Percentiles rank a stretch among this genome's conserved stretches.
Evolutionary conservation across 2,888 invertebrate species (phyloP).

Genomic region (Actias luna): DNA sequence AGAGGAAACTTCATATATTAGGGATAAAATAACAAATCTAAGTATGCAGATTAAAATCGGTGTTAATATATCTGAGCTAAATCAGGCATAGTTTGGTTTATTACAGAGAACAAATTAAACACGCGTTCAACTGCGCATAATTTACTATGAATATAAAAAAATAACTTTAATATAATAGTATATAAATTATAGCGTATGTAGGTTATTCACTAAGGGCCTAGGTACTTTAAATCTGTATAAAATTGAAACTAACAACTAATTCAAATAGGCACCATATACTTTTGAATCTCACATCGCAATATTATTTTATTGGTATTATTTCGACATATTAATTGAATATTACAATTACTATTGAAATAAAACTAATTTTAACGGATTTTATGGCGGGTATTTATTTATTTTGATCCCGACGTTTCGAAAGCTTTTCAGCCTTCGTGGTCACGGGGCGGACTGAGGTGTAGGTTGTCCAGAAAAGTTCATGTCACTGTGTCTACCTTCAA

Average conservation of each 20-base stretch:
- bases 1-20: background rate
- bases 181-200: background rate
- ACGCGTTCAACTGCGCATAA: background rate
- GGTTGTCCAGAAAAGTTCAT: too few species aligned
- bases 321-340: background rate
- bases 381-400: too few species aligned
- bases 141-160: background rate
- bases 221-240: background rate
- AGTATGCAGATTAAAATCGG: background rate
- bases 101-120: background rate
- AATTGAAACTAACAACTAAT: background rate
- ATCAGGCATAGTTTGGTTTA: background rate
- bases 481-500: too few species aligned
- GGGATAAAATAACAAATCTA: too few species aligned
- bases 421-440: too few species aligned
- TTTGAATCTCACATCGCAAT: conserved; percentile 13
- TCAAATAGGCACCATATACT: background rate
- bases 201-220: background rate
- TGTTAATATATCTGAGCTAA: background rate
- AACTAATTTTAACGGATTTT: background rate
- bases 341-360: background rate
- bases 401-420: too few species aligned
- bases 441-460: too few species aligned
- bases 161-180: background rate
- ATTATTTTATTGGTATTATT: background rate